These are phyloP conservation scores for Otis tarda DNA, from an alignment of 2,113 vertebrate genomes.

Conservation along the genomic window DNA sequence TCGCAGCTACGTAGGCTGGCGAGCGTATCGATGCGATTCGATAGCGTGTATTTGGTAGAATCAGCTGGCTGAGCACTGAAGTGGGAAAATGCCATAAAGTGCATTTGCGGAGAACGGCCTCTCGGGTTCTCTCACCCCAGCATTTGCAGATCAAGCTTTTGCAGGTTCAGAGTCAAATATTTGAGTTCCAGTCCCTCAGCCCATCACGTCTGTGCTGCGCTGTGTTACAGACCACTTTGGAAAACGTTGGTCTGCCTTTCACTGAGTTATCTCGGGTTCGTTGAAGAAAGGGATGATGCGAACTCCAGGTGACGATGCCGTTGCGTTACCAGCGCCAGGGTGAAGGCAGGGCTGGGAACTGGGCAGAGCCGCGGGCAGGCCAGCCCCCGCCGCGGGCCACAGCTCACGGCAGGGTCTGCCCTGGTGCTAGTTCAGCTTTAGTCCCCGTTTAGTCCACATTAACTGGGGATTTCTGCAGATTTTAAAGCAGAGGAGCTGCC, in stretches of 20 bases:
- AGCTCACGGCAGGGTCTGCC: background rate
- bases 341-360: background rate
- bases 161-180: background rate
- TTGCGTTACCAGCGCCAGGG: background rate
- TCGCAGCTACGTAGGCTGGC: rapidly evolving
- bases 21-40: background rate
- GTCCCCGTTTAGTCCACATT: background rate
- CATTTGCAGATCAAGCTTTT: background rate
- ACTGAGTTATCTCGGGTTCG: background rate
- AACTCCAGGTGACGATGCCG: background rate
- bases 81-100: background rate
- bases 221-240: background rate
- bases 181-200: background rate
- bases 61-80: background rate
- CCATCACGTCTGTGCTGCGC: background rate
- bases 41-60: background rate
- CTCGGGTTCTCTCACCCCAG: background rate
- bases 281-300: background rate
- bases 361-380: background rate
- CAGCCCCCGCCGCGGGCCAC: background rate
- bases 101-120: background rate
- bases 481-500: background rate
- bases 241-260: background rate
- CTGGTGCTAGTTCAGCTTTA: background rate
- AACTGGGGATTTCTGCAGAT: background rate